phyloP scores from a whole-genome alignment of 2,113 vertebrate genomes.

The Rhineura floridana region DNA sequence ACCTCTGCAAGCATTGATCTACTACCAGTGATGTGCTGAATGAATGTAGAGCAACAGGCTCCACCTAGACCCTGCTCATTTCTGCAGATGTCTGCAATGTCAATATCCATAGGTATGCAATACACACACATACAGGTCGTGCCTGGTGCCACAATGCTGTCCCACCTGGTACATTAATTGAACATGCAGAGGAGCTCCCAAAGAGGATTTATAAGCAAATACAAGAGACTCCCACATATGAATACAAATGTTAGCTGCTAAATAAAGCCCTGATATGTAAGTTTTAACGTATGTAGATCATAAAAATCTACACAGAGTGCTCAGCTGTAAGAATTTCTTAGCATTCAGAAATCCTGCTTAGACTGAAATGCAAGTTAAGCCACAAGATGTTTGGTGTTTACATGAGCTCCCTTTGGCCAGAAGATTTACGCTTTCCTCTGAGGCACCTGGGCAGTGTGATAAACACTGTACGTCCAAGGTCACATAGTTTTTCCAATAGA shows the following conservation, averaged over 20 bases:
- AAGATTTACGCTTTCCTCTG: background rate
- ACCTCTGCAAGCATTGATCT: no score
- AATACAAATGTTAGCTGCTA: background rate
- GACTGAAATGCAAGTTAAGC: background rate
- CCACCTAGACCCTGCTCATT: background rate
- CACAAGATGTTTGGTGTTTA: background rate
- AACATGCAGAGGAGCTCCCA: background rate
- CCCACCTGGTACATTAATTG: background rate
- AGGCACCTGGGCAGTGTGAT: conserved; percentile 27
- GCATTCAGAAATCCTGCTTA: background rate
- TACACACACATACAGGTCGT: background rate
- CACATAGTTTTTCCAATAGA: background rate
- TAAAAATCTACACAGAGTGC: background rate
- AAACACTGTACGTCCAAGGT: background rate
- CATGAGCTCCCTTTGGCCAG: background rate
- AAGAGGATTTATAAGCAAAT: background rate
- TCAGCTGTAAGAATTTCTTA: background rate
- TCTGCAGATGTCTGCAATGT: background rate
- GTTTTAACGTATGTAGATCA: background rate
- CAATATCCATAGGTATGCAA: background rate
- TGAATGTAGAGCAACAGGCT: background rate
- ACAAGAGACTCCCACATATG: background rate
- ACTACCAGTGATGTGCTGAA: background rate
- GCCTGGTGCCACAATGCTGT: no score
- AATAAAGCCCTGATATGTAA: background rate